These are phyloP conservation scores for Perca flavescens DNA, from an alignment of 2,113 vertebrate species.

Conservation along the genomic window DNA sequence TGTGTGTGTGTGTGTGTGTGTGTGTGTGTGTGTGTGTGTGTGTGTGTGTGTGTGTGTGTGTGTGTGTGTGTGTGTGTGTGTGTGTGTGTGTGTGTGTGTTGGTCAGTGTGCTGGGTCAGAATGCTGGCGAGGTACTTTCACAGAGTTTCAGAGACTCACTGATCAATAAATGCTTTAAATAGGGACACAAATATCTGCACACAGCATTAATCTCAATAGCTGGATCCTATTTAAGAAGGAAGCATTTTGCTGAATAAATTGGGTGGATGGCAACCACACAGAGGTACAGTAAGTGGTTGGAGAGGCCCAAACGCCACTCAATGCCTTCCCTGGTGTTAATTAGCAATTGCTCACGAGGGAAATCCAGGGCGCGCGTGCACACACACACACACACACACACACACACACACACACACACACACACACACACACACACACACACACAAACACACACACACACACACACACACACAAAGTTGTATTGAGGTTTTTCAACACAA, in stretches of 20 bases:
- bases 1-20: slow-evolving; percentile 46
- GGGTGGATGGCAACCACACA: slow-evolving; percentile 41
- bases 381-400: slow-evolving; percentile 18
- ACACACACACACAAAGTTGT: slow-evolving; percentile 9
- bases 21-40: slow-evolving; percentile 24
- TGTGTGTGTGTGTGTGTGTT: slow-evolving; percentile 38
- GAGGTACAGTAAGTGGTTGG: slow-evolving; percentile 46
- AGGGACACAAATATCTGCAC: slow-evolving; percentile 75
- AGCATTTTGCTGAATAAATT: slow-evolving; percentile 75
- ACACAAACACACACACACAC: slow-evolving; percentile 11
- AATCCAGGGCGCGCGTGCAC: neutral
- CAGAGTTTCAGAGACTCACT: slow-evolving; percentile 73
- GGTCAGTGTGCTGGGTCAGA: slow-evolving; percentile 60
- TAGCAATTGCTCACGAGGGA: slow-evolving; percentile 32
- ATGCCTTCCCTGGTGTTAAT: slow-evolving; percentile 50
- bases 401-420: slow-evolving; percentile 11
- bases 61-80: slow-evolving; percentile 37
- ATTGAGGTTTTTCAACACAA: neutral
- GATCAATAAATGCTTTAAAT: slow-evolving; percentile 81
- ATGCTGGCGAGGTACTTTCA: slow-evolving; percentile 81
- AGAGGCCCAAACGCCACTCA: slow-evolving; percentile 49
- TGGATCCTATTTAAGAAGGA: slow-evolving; percentile 69
- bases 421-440: slow-evolving; percentile 12
- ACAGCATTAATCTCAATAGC: slow-evolving; percentile 79
- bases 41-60: slow-evolving; percentile 38